Conservation (phyloP, 2,888 invertebrate genomes). For the Anoncus sp. region DNA sequence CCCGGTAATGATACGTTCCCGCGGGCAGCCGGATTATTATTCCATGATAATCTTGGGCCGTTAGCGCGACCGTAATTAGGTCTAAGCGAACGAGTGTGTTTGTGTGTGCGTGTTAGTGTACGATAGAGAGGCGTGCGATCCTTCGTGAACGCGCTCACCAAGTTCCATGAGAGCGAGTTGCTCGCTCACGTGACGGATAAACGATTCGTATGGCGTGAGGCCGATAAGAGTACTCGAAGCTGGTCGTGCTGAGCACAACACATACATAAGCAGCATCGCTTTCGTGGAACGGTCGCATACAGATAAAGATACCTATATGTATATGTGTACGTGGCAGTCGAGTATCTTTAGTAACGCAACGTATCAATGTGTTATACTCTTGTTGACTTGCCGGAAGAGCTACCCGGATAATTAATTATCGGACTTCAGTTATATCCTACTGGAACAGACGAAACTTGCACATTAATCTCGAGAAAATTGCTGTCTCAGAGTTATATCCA, state of each 20-base stretch:
- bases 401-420: conserved; percentile 55
- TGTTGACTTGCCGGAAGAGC: conserved; percentile 56
- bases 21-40: conserved; percentile 64
- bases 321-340: conserved; percentile 15
- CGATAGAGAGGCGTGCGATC: conserved; percentile 14
- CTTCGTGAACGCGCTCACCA: conserved; percentile 30
- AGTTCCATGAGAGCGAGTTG: conserved; percentile 52
- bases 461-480: conserved; percentile 50
- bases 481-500: conserved; percentile 6
- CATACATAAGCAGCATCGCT: conserved; percentile 19
- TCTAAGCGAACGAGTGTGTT: conserved; percentile 59
- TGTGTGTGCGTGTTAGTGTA: too few species aligned
- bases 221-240: conserved; percentile 59
- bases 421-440: conserved; percentile 26
- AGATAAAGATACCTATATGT: conserved; percentile 33
- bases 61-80: conserved; percentile 65
- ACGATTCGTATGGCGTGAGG: conserved; percentile 64
- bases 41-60: conserved; percentile 65
- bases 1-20: conserved; percentile 64
- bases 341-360: conserved; percentile 3
- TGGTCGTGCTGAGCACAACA: conserved; percentile 44
- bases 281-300: conserved; percentile 32
- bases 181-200: conserved; percentile 63
- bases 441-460: conserved; percentile 23
- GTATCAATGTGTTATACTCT: conserved; percentile 14